Conservation (phyloP, 2,888 invertebrate species). For the Platycheirus rosarum region DNA sequence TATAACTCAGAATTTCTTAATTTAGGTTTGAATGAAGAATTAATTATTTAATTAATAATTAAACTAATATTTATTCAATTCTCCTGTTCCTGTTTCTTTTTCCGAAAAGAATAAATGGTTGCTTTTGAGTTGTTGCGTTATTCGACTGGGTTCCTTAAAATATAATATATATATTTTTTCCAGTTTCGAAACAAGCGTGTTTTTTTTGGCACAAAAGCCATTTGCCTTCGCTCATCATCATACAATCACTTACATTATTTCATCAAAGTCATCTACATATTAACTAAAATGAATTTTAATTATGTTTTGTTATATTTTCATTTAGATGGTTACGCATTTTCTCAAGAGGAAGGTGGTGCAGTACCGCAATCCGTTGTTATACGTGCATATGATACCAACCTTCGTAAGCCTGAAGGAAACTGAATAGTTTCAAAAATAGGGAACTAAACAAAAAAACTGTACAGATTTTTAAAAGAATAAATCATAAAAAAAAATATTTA, state of each 20-base stretch:
- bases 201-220: too few relatives aligned
- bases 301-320: constrained; percentile 4
- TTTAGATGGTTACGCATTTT: constrained; percentile 98
- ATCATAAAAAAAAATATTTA: neutral
- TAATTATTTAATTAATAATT: too few relatives aligned
- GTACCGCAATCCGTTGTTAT: constrained; percentile 97
- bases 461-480: constrained; percentile 40
- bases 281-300: neutral
- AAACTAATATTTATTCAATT: too few relatives aligned
- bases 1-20: too few relatives aligned
- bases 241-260: constrained; percentile 9
- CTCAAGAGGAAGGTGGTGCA: constrained; percentile 98
- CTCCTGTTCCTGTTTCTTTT: too few relatives aligned
- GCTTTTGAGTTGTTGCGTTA: too few relatives aligned
- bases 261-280: constrained; percentile 5
- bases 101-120: too few relatives aligned
- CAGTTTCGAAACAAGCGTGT: too few relatives aligned
- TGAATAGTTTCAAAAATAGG: constrained; percentile 68
- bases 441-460: constrained; percentile 28
- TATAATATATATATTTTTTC: too few relatives aligned
- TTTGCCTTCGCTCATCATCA: too few relatives aligned
- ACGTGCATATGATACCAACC: constrained; percentile 97
- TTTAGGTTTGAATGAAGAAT: too few relatives aligned
- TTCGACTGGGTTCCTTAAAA: too few relatives aligned
- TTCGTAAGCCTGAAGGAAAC: constrained; percentile 89